Percentiles rank a stretch among this genome's conserved stretches.
phyloP scores from a whole-genome alignment of 2,888 invertebrate species.

The Patella depressa region DNA sequence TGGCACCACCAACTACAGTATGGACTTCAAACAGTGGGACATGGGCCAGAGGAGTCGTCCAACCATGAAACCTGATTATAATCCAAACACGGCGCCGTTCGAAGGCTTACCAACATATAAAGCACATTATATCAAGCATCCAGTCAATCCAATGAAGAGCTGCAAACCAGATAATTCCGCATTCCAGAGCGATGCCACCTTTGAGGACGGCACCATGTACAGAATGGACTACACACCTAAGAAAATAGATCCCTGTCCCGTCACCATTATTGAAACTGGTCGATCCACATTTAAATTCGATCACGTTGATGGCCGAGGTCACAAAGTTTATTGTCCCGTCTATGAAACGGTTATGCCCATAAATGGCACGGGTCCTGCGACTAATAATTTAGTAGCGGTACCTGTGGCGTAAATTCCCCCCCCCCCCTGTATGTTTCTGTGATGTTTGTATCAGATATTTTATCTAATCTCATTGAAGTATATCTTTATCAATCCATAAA shows the following conservation, averaged over 20 bases:
- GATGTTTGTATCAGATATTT: too few species aligned
- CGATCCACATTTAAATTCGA: slow-evolving; percentile 50
- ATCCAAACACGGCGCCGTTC: slow-evolving; percentile 67
- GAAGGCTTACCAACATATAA: slow-evolving; percentile 67
- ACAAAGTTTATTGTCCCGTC: slow-evolving; percentile 61
- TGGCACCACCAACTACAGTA: slow-evolving; percentile 63
- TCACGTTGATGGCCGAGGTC: slow-evolving; percentile 62
- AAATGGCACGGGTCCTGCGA: slow-evolving; percentile 32
- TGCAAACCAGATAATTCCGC: slow-evolving; percentile 56
- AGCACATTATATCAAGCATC: slow-evolving; percentile 62
- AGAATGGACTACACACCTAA: slow-evolving; percentile 65
- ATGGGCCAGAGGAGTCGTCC: slow-evolving; percentile 48
- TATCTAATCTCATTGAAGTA: too few species aligned
- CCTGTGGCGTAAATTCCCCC: neutral
- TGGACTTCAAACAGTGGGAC: slow-evolving; percentile 62
- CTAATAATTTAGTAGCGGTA: slow-evolving; percentile 14
- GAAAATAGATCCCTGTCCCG: slow-evolving; percentile 62
- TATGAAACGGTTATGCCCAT: slow-evolving; percentile 47
- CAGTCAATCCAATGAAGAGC: slow-evolving; percentile 42
- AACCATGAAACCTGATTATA: slow-evolving; percentile 57
- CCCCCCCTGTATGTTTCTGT: too few species aligned
- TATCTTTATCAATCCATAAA: too few species aligned
- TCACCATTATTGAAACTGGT: slow-evolving; percentile 58
- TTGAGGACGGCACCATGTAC: slow-evolving; percentile 69
- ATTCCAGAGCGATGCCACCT: slow-evolving; percentile 54